Conservation (phyloP, 1,140 invertebrate species). For the Antheraea mylitta region DNA sequence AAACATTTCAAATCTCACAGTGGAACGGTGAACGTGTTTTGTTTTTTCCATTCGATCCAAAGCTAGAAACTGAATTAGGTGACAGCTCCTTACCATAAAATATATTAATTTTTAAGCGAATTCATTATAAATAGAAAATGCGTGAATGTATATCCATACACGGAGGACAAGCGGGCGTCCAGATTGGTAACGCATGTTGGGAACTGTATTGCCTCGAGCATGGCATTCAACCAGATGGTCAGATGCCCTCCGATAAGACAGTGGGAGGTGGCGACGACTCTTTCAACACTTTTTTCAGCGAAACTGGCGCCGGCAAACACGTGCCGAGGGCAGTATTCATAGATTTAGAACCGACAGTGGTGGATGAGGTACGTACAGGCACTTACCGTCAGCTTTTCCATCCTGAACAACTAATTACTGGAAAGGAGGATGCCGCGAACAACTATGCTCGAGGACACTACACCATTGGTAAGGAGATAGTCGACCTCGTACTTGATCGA, state of each 20-base stretch:
- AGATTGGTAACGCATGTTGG: slow-evolving; percentile 93
- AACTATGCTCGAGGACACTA: slow-evolving; percentile 93
- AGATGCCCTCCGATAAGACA: slow-evolving; percentile 83
- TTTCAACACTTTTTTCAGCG: slow-evolving; percentile 94
- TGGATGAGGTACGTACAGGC: slow-evolving; percentile 88
- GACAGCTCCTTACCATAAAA: slow-evolving; percentile 15
- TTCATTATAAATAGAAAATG: slow-evolving; percentile 40
- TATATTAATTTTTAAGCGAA: slow-evolving; percentile 30
- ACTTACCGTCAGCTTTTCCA: slow-evolving; percentile 91
- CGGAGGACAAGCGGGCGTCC: slow-evolving; percentile 90
- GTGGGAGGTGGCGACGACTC: slow-evolving; percentile 88
- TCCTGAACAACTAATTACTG: slow-evolving; percentile 90
- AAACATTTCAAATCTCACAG: slow-evolving; percentile 16
- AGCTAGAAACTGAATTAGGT: slow-evolving; percentile 24
- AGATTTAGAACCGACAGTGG: slow-evolving; percentile 92
- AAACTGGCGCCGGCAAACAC: slow-evolving; percentile 93
- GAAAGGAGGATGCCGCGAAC: slow-evolving; percentile 92
- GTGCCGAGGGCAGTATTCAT: slow-evolving; percentile 92
- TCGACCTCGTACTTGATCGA: slow-evolving; percentile 88
- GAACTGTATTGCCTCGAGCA: slow-evolving; percentile 94
- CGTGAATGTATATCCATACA: slow-evolving; percentile 86
- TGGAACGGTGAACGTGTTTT: slow-evolving; percentile 10
- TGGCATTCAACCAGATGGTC: slow-evolving; percentile 91
- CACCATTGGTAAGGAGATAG: slow-evolving; percentile 92
- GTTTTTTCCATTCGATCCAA: slow-evolving; percentile 22